Evolutionary conservation across 2,888 invertebrate genomes (phyloP), one percentile per base, ranked within the genome.

Genomic region (Teinopalpus imperialis): DNA sequence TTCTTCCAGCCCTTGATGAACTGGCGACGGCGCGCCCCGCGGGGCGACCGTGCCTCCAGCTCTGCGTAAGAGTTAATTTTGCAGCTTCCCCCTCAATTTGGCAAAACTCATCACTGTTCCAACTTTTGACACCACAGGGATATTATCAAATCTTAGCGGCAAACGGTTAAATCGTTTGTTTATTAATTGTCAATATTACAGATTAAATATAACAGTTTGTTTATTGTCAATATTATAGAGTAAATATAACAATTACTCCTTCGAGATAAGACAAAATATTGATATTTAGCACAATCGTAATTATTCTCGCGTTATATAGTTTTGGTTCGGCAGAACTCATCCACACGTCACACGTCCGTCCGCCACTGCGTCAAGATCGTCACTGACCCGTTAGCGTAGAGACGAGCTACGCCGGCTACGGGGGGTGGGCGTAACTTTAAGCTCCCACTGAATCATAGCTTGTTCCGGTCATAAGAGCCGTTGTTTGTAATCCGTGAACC

Each of bases 1-100:
- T 85, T 87, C 77, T 85, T 85, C 86, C 81, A 86, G 59, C 88
- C 88, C 68, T 83, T 81, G 69, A 87, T 74, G 73, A 86, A 79
- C 70, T 82, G 85, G 73, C 87, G 86, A 72, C 87, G 87, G 77
- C 87, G 88, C 70, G 74, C 76, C 76, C 86, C 86, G 44, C 77
- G 72, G 69, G 81, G 75, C 73, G 75, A 57, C 81, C 76, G 79
- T 81, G 83, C 81, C 57, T 81, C 77, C 74, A 56, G 63, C 52
- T 66, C 78, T 54, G 69, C 74, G 79, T 86, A 88, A 51, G 83
- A 74, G 70, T 77, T 87, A 85, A 88, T 88, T 69, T 85, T 87
- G 88, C 66, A 66, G 74, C 63, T 61, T 73, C 66, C 59, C 51
- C 40, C 49, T 59, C 56, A 63, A 60, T 50, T 50, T 49, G 57